Conservation (phyloP, 2,113 vertebrate genomes). For the Hemicordylus capensis region DNA sequence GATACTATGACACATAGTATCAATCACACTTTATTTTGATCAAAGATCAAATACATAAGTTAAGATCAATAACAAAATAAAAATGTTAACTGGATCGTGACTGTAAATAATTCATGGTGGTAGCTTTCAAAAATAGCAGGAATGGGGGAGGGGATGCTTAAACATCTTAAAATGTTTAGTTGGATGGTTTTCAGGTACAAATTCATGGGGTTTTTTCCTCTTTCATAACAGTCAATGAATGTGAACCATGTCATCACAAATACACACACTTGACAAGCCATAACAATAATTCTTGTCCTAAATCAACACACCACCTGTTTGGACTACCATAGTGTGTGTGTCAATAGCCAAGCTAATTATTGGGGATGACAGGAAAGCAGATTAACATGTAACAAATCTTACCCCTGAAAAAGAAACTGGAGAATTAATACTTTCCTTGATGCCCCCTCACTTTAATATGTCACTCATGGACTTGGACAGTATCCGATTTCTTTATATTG, state of each 20-base stretch:
- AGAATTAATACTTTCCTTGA: constrained; percentile 1
- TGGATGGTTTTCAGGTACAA: background rate
- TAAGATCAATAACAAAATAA: no score
- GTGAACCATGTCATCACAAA: constrained; percentile 49
- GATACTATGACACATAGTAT: background rate
- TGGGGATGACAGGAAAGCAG: constrained; percentile 3
- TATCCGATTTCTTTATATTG: constrained; percentile 14
- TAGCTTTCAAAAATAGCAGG: background rate
- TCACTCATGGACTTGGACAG: background rate
- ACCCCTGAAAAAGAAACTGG: background rate
- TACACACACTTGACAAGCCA: constrained; percentile 48
- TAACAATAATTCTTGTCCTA: constrained; percentile 49
- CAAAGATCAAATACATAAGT: no score
- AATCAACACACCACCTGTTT: constrained; percentile 45
- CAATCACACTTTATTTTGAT: no score
- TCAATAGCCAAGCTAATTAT: constrained; percentile 45
- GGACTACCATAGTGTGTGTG: constrained; percentile 49
- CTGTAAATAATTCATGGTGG: background rate
- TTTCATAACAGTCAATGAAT: background rate
- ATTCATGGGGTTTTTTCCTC: constrained; percentile 28
- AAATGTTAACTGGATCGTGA: no score
- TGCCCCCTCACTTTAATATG: background rate
- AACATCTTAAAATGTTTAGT: background rate
- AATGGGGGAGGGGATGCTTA: background rate
- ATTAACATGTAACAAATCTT: constrained; percentile 11